Conservation (phyloP, 1,140 invertebrate species). For the Pogonomyrmex californicus region DNA sequence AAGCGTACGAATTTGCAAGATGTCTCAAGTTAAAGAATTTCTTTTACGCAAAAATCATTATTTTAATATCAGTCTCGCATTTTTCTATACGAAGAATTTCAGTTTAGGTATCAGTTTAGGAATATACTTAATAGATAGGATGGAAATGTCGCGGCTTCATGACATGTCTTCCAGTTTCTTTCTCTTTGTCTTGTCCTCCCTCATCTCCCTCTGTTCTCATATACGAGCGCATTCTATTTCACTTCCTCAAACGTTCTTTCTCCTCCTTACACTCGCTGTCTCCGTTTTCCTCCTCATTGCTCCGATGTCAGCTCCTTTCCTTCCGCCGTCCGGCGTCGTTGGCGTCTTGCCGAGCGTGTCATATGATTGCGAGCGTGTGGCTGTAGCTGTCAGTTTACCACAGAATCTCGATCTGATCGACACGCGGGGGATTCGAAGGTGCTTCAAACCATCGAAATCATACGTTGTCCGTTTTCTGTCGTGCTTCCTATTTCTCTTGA, state of each 20-base stretch:
- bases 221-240: conserved; percentile 36
- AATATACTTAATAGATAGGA: conserved; percentile 37
- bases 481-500: neutral
- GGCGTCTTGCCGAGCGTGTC: conserved; percentile 63
- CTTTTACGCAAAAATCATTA: neutral
- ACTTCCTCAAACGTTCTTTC: conserved; percentile 10
- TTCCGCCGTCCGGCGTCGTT: conserved; percentile 22
- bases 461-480: neutral
- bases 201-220: conserved; percentile 4
- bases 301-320: neutral
- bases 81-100: conserved; percentile 67
- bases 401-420: conserved; percentile 65
- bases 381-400: conserved; percentile 73
- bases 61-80: neutral
- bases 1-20: neutral
- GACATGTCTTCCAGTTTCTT: conserved; percentile 58
- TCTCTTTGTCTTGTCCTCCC: conserved; percentile 48
- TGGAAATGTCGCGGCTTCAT: conserved; percentile 64
- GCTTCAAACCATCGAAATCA: neutral
- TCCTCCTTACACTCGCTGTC: neutral
- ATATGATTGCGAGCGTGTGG: conserved; percentile 62
- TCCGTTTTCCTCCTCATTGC: conserved; percentile 50
- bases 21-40: neutral
- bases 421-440: conserved; percentile 15
- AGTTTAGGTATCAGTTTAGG: conserved; percentile 49